Percentiles rank a stretch among this genome's conserved stretches.
These are phyloP conservation scores for Conops quadrifasciatus DNA, from an alignment of 2,888 invertebrate species.

Conservation along the genomic window DNA sequence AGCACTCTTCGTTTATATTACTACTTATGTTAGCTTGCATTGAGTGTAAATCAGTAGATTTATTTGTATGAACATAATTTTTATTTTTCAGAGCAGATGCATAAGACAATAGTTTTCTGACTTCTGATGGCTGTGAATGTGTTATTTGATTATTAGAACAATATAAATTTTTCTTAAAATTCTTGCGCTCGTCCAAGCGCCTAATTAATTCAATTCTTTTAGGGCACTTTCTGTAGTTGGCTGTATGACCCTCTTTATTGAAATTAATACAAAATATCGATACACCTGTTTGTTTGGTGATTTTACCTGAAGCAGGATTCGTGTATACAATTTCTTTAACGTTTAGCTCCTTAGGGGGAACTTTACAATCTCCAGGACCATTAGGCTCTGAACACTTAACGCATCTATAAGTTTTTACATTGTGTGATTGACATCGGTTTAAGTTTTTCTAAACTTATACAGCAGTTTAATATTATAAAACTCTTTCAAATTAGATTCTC, in stretches of 20 bases:
- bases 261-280: conserved; percentile 16
- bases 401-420: conserved; percentile 22
- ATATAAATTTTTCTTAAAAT: too few relatives aligned
- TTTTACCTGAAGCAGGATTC: conserved; percentile 1
- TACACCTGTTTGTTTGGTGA: conserved; percentile 8
- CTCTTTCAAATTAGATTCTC: neutral
- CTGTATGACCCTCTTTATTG: conserved; percentile 16
- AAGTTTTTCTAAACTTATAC: conserved; percentile 17
- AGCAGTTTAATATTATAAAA: neutral
- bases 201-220: too few relatives aligned
- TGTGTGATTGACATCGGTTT: neutral
- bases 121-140: too few relatives aligned
- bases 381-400: neutral
- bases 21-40: too few relatives aligned
- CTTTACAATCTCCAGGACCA: conserved; percentile 15
- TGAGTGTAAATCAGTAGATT: too few relatives aligned
- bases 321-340: conserved; percentile 10
- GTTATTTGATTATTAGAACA: too few relatives aligned
- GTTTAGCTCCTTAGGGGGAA: conserved; percentile 17
- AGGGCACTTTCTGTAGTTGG: conserved; percentile 3
- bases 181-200: too few relatives aligned
- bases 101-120: too few relatives aligned
- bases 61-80: too few relatives aligned
- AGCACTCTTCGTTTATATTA: conserved; percentile 17
- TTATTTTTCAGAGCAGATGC: too few relatives aligned